Conservation (phyloP, 2,888 invertebrate species). For the Junonia oenone region DNA sequence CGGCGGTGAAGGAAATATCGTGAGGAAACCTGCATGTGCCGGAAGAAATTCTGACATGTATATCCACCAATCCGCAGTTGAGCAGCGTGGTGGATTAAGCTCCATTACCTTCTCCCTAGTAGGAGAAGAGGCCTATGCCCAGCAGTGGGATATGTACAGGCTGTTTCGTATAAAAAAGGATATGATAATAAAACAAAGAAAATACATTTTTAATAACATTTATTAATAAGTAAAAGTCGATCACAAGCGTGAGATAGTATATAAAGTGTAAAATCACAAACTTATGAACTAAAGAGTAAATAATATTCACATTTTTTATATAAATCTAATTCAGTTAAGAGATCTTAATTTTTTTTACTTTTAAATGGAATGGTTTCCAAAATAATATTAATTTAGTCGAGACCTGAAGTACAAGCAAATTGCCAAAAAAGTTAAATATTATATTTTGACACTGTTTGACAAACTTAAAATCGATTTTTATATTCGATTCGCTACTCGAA, state of each 20-base stretch:
- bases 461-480: no score
- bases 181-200: neutral
- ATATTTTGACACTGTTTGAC: no score
- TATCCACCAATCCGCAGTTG: no score
- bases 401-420: neutral
- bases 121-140: no score
- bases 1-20: no score
- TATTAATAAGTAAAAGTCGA: neutral
- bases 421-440: no score
- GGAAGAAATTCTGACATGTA: no score
- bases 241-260: neutral
- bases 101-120: no score
- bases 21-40: no score
- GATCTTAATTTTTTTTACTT: constrained; percentile 7
- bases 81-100: no score
- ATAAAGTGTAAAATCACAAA: constrained; percentile 17
- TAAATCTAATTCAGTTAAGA: constrained; percentile 5
- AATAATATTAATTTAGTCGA: neutral
- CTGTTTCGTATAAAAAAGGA: neutral
- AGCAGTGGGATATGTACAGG: no score
- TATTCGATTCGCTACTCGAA: no score
- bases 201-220: neutral
- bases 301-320: neutral
- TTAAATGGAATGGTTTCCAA: neutral
- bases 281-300: constrained; percentile 8